Percentiles rank a stretch among this genome's conserved stretches.
Evolutionary conservation across 2,113 vertebrate genomes (phyloP).

Genomic region (Copsychus sechellarum): DNA sequence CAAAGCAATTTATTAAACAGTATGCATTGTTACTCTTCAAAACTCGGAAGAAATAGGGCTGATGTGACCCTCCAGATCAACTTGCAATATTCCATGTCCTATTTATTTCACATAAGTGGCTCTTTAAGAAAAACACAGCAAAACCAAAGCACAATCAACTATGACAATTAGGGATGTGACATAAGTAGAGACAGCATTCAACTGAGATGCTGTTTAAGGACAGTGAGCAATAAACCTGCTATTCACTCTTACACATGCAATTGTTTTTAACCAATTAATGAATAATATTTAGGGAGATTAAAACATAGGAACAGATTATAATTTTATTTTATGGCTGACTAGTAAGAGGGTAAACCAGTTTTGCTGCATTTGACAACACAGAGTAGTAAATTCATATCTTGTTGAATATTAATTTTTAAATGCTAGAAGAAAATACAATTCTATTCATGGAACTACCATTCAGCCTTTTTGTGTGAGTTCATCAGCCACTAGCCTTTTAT

Average conservation of each 20-base stretch:
- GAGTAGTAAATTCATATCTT: not conserved
- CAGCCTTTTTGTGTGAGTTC: constrained; percentile 58
- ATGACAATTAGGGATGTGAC: not conserved
- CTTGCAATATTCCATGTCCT: not conserved
- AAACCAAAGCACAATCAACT: not conserved
- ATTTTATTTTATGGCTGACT: not conserved
- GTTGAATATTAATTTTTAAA: constrained; percentile 36
- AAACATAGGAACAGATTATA: not conserved
- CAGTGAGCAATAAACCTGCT: not conserved
- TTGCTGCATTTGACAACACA: not conserved
- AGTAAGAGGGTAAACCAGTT: not conserved
- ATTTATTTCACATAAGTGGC: not conserved
- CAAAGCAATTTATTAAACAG: not conserved
- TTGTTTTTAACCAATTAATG: not conserved
- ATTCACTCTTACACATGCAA: not conserved
- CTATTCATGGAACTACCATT: constrained; percentile 30
- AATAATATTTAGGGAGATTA: not conserved
- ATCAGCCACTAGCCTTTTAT: constrained; percentile 43
- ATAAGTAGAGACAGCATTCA: not conserved
- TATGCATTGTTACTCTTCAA: not conserved
- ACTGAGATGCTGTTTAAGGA: not conserved
- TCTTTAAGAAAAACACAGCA: not conserved
- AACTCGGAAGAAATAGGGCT: not conserved
- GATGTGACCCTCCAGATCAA: not conserved
- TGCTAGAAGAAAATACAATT: constrained; percentile 19